Evolutionary conservation across 2,113 vertebrate genomes (phyloP), one percentile per base, ranked within the genome.

Genomic region (Scatophagus argus): DNA sequence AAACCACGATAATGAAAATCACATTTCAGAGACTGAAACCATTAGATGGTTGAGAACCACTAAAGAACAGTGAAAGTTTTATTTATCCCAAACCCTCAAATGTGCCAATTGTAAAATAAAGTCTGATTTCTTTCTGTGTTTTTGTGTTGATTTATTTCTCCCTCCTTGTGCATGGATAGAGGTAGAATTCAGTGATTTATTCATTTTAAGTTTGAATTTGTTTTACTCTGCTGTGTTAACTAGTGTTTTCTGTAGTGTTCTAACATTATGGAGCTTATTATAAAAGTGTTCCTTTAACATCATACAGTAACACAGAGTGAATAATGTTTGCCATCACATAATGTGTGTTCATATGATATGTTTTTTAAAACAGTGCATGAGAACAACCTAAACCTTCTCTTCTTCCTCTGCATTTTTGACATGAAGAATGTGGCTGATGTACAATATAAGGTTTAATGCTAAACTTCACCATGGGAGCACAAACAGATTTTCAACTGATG

Each of bases 11-110:
- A 34, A 25, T 12, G 5, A 25, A 72, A 19, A 14, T n/a, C 21
- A 21, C 8, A 39, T 25, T 43, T 62, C 0, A 41, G 41, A 44
- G 44, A 9, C 0, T 34, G 1, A 5, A 16, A 14, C 31, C 39
- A 8, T 46, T 7, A 47, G 25, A 31, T 0, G 63, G 87, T 82
- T 86, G 84, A 88, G 84, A 89, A 81, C 78, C 74, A 55, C 51
- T 59, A 19, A 47, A 61, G 31, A 44, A n/a, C 25, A 29, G 51
- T 58, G 69, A 67, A 72, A 29, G 36, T 62, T 56, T 44, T 36
- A 8, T 34, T 51, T 47, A 23, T 8, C 34, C 19, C 31, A 65
- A 59, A 43, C 16, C 55, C 49, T 71, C 38, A 49, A 56, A 41
- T 63, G 39, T 77, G 58, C 72, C 47, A 39, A 29, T 16, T 65